phyloP scores from a whole-genome alignment of 2,888 invertebrate genomes.

The Lithophane socia region DNA sequence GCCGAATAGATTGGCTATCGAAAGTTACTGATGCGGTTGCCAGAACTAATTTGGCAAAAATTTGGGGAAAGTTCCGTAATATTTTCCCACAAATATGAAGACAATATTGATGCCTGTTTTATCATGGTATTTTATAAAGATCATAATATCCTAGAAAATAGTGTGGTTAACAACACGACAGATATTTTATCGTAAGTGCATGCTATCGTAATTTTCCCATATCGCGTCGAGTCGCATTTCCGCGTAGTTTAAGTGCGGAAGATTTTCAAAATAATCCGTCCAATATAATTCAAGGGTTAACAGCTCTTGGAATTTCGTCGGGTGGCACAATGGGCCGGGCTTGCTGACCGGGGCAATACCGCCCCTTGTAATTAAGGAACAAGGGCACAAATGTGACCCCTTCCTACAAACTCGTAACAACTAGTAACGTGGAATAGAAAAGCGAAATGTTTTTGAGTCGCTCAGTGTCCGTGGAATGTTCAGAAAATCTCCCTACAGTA shows the following conservation, averaged over 20 bases:
- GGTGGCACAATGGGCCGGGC: neutral
- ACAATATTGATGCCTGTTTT: conserved; percentile 1
- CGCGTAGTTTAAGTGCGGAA: conserved; percentile 11
- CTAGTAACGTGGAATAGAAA: conserved; percentile 29
- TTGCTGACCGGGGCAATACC: conserved; percentile 26
- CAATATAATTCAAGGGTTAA: conserved; percentile 9
- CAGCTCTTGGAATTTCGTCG: conserved; percentile 3
- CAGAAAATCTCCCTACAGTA: conserved; percentile 13
- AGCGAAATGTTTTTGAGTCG: conserved; percentile 20
- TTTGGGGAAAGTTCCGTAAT: conserved; percentile 27
- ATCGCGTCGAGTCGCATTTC: conserved; percentile 14
- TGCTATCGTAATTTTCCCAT: conserved; percentile 21
- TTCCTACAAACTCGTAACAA: conserved; percentile 21
- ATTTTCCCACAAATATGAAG: conserved; percentile 17
- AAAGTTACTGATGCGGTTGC: conserved; percentile 31
- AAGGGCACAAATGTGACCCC: conserved; percentile 24
- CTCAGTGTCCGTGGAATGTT: conserved; percentile 15
- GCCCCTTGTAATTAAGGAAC: conserved; percentile 37
- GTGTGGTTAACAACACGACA: neutral
- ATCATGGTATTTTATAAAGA: conserved; percentile 1
- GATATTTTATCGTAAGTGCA: conserved; percentile 14
- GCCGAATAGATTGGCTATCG: conserved; percentile 27
- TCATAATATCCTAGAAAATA: conserved; percentile 5
- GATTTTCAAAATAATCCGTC: conserved; percentile 27
- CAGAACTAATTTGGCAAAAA: conserved; percentile 44